These are phyloP conservation scores for Channa maculata DNA, from an alignment of 2,113 vertebrate species.

Conservation along the genomic window DNA sequence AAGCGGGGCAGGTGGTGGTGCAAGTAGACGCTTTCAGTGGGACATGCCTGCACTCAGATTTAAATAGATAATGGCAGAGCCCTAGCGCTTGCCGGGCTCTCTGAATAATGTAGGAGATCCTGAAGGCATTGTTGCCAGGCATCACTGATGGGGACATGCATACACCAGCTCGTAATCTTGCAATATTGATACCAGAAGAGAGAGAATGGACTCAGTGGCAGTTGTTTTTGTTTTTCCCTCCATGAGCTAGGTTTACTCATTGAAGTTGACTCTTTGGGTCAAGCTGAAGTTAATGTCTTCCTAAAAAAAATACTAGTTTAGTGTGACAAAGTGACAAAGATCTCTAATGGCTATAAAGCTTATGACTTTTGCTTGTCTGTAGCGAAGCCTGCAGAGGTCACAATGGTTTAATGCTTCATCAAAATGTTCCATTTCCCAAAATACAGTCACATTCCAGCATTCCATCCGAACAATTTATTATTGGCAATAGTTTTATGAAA, in stretches of 20 bases:
- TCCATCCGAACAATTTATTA: no score
- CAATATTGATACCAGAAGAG: slow-evolving; percentile 75
- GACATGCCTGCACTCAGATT: slow-evolving; percentile 71
- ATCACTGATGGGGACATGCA: slow-evolving; percentile 75
- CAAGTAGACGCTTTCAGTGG: slow-evolving; percentile 62
- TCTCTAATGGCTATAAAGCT: no score
- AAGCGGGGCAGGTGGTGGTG: slow-evolving; percentile 60
- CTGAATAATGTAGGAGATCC: slow-evolving; percentile 80
- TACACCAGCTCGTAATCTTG: slow-evolving; percentile 61
- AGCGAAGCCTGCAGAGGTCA: no score
- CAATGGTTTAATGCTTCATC: no score
- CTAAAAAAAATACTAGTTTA: no score
- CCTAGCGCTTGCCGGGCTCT: slow-evolving; percentile 68
- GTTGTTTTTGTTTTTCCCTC: slow-evolving; percentile 35
- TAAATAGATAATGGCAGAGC: slow-evolving; percentile 81
- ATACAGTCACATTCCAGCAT: no score
- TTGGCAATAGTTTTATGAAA: no score
- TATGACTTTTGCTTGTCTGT: no score
- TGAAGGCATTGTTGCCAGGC: slow-evolving; percentile 78
- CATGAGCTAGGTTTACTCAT: slow-evolving; percentile 24
- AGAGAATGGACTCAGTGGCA: slow-evolving; percentile 23
- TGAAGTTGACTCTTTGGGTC: slow-evolving; percentile 1
- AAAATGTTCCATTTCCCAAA: no score
- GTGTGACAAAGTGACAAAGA: no score
- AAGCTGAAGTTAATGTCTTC: neutral